Evolutionary conservation across 2,113 vertebrate genomes (phyloP).

Genomic region (Pogona vitticeps): DNA sequence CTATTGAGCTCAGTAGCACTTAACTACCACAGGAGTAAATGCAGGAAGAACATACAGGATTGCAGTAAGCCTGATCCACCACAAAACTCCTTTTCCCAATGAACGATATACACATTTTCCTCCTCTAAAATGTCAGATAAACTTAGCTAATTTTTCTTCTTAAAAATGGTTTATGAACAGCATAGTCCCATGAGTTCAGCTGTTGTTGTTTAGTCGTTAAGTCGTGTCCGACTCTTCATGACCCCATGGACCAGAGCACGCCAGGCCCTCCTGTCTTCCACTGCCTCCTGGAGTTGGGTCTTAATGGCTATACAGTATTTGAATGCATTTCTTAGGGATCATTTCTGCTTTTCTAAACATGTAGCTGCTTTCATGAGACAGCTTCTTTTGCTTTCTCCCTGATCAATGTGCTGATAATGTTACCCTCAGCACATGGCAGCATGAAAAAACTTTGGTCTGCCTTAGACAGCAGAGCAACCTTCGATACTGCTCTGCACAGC

Average conservation of each 20-base stretch:
- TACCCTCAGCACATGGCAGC: conserved; percentile 2
- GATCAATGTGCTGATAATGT: not conserved
- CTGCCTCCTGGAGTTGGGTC: too few relatives aligned
- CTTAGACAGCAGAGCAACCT: conserved; percentile 32
- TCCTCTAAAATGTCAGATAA: not conserved
- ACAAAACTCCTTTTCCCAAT: not conserved
- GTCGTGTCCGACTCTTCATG: too few relatives aligned
- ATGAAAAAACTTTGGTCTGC: conserved; percentile 7
- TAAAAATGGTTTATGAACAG: not conserved
- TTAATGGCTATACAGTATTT: too few relatives aligned
- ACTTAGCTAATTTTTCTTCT: not conserved
- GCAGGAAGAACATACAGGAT: not conserved
- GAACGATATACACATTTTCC: not conserved
- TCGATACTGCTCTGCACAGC: conserved; percentile 60
- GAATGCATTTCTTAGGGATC: not conserved
- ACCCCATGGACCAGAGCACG: too few relatives aligned
- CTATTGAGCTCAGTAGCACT: not conserved
- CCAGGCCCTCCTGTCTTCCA: too few relatives aligned
- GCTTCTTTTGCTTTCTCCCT: not conserved
- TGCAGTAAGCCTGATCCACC: not conserved
- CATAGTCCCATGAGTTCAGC: too few relatives aligned
- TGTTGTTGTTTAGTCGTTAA: too few relatives aligned
- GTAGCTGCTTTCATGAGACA: not conserved
- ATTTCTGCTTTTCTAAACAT: not conserved
- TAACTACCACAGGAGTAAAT: not conserved